phyloP scores from a whole-genome alignment of 1,140 invertebrate genomes.

The Cotesia vestalis region DNA sequence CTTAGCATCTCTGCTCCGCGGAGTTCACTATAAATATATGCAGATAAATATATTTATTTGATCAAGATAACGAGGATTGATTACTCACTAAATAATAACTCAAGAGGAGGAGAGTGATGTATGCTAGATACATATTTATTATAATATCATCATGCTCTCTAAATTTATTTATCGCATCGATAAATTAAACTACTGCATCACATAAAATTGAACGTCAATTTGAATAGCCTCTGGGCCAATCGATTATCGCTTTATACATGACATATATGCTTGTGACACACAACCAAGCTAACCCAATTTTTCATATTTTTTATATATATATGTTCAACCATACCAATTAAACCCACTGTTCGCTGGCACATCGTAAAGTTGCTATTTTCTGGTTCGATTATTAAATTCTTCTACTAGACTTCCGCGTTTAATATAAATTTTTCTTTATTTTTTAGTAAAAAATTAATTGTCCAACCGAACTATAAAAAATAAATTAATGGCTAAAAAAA shows the following conservation, averaged over 20 bases:
- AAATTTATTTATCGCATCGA: slow-evolving; percentile 13
- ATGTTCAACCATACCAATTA: not conserved
- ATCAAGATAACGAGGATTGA: no score
- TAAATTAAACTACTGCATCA: slow-evolving; percentile 14
- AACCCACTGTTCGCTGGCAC: not conserved
- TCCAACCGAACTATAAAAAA: no score
- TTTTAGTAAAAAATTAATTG: no score
- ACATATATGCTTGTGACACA: not conserved
- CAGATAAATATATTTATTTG: no score
- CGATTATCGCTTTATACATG: slow-evolving; percentile 19
- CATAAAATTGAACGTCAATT: not conserved
- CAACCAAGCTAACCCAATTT: slow-evolving; percentile 19
- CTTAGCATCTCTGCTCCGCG: no score
- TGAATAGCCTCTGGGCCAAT: slow-evolving; percentile 13
- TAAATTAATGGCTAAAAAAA: no score
- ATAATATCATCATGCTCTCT: slow-evolving; percentile 1
- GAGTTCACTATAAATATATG: no score
- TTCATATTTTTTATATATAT: not conserved
- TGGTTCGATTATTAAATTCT: no score
- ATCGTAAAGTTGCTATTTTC: not conserved
- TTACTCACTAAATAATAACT: not conserved
- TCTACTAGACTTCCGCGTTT: no score
- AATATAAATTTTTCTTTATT: no score
- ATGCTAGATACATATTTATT: slow-evolving; percentile 3
- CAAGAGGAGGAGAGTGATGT: not conserved